A percentile compares a stretch with the other conserved stretches of the same genome.
phyloP scores from a whole-genome alignment of 2,888 invertebrate genomes.

The Cotesia congregata region DNA sequence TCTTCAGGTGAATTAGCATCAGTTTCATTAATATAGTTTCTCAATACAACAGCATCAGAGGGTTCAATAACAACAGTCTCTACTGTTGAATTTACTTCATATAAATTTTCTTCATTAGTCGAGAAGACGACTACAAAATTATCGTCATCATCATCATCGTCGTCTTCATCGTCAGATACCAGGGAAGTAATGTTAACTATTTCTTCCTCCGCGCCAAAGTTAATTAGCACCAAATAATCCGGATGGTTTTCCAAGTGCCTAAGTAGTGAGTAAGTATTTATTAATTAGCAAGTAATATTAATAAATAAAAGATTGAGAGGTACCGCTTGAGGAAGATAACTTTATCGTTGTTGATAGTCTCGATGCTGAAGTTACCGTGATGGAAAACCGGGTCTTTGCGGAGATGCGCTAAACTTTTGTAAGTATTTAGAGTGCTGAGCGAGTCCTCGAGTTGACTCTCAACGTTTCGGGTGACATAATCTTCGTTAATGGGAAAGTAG shows the following conservation, averaged over 20 bases:
- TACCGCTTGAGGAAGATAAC: conserved; percentile 59
- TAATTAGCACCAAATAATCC: conserved; percentile 54
- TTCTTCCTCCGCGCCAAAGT: conserved; percentile 51
- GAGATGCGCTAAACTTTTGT: conserved; percentile 51
- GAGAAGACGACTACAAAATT: conserved; percentile 12
- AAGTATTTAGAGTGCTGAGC: conserved; percentile 55
- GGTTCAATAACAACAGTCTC: not conserved
- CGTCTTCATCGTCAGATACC: conserved; percentile 43
- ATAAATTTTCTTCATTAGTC: not conserved
- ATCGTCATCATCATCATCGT: conserved; percentile 26
- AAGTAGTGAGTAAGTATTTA: conserved; percentile 17
- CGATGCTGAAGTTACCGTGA: conserved; percentile 55
- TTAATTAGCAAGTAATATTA: not conserved
- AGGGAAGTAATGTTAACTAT: conserved; percentile 53
- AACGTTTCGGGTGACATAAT: conserved; percentile 55
- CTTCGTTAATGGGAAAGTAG: conserved; percentile 54
- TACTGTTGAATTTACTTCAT: not conserved
- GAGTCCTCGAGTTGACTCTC: conserved; percentile 46
- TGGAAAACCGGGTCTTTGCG: conserved; percentile 55
- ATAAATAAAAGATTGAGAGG: not conserved
- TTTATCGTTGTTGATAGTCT: conserved; percentile 51
- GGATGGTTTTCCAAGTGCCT: conserved; percentile 54
- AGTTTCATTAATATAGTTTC: not conserved
- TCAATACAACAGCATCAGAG: not conserved
- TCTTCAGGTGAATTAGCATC: not conserved